phyloP scores from a whole-genome alignment of 2,888 invertebrate genomes.

The Phyllotreta striolata region DNA sequence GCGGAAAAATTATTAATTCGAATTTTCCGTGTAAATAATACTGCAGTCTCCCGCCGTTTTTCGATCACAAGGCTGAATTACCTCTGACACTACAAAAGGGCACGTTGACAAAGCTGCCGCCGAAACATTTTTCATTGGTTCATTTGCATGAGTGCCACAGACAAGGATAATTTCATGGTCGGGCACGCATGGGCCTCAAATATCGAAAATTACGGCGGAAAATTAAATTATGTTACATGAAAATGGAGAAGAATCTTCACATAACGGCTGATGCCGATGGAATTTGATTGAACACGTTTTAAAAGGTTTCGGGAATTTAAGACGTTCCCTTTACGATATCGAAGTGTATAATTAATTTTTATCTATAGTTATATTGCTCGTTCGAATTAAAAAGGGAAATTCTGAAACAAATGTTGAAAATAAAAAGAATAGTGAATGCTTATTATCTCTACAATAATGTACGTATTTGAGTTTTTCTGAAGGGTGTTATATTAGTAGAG shows the following conservation, averaged over 20 bases:
- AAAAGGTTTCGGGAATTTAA: neutral
- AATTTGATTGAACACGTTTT: slow-evolving; percentile 19
- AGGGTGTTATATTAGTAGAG: too few species aligned
- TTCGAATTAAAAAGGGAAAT: too few species aligned
- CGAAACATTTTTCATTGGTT: slow-evolving; percentile 29
- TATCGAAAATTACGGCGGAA: slow-evolving; percentile 29
- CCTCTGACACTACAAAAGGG: slow-evolving; percentile 24
- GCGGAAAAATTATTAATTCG: too few species aligned
- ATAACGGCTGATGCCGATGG: slow-evolving; percentile 6
- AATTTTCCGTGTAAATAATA: neutral
- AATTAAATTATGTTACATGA: slow-evolving; percentile 29
- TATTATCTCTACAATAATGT: too few species aligned
- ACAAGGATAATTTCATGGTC: slow-evolving; percentile 30
- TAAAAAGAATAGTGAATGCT: too few species aligned
- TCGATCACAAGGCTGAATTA: slow-evolving; percentile 23
- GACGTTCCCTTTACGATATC: too few species aligned
- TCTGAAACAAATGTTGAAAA: too few species aligned
- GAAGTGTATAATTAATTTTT: too few species aligned
- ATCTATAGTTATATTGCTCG: too few species aligned
- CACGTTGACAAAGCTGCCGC: slow-evolving; percentile 24
- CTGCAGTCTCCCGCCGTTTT: neutral
- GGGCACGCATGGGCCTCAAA: slow-evolving; percentile 25
- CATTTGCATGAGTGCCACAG: slow-evolving; percentile 31
- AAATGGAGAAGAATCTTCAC: slow-evolving; percentile 21
- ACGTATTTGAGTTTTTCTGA: too few species aligned